A percentile compares a stretch with the other conserved stretches of the same genome.
These are phyloP conservation scores for Ictalurus punctatus DNA, from an alignment of 2,113 vertebrate species.

Conservation along the genomic window DNA sequence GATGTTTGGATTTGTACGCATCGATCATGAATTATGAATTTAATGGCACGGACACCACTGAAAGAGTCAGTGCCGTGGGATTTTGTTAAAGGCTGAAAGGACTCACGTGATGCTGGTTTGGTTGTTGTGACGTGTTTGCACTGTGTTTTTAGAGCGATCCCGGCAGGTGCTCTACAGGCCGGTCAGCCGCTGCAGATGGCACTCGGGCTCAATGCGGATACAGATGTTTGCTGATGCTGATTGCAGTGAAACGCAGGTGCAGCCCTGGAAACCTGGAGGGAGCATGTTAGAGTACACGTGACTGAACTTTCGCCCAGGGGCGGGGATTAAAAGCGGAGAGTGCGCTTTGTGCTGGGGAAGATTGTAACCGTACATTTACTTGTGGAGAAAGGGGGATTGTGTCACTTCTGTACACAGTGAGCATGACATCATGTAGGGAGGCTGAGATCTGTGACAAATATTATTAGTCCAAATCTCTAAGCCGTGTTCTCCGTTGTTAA, in stretches of 20 bases:
- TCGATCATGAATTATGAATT: slow-evolving; percentile 21
- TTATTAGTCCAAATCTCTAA: background rate
- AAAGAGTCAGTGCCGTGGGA: background rate
- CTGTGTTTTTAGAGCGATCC: background rate
- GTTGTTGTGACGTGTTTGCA: background rate
- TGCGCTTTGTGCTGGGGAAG: background rate
- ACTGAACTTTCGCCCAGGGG: background rate
- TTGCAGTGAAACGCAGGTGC: slow-evolving; percentile 14
- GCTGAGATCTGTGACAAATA: slow-evolving; percentile 15
- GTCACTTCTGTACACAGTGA: background rate
- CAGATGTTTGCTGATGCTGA: slow-evolving; percentile 1
- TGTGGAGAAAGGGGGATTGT: background rate
- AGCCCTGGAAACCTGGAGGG: background rate
- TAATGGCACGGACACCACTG: background rate
- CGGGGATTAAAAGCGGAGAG: background rate
- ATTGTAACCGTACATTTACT: background rate
- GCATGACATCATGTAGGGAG: slow-evolving; percentile 3
- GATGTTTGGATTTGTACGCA: background rate
- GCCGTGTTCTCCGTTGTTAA: background rate
- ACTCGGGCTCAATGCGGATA: background rate
- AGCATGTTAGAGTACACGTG: slow-evolving; percentile 7
- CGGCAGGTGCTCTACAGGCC: slow-evolving; percentile 16
- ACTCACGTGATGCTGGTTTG: background rate
- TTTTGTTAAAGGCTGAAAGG: background rate
- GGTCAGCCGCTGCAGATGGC: slow-evolving; percentile 10